Evolutionary conservation across 2,888 invertebrate species (phyloP).

Genomic region (Isotomurus palustris): DNA sequence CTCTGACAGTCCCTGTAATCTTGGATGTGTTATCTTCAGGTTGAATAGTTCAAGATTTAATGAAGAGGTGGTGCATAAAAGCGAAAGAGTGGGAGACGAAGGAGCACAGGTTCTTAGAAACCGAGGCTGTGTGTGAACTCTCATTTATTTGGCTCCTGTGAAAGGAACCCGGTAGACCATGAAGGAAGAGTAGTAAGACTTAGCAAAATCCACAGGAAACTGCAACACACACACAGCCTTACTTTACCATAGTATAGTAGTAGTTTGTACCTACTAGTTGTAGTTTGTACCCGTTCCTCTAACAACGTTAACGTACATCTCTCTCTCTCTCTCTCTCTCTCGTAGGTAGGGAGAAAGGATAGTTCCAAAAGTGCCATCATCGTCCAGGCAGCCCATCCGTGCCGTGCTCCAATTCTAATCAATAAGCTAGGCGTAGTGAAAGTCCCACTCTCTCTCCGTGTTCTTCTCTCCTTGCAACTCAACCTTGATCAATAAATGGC

Average conservation of each 20-base stretch:
- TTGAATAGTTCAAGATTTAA: too few relatives aligned
- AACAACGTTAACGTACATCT: too few relatives aligned
- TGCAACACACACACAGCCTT: neutral
- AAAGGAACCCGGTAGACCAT: neutral
- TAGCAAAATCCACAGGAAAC: neutral
- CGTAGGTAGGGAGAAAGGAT: too few relatives aligned
- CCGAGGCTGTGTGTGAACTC: neutral
- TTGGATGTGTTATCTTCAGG: too few relatives aligned
- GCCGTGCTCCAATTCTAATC: neutral
- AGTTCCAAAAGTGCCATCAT: neutral
- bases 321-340: too few relatives aligned
- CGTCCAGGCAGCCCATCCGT: neutral
- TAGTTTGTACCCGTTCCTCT: too few relatives aligned
- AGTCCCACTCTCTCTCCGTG: neutral
- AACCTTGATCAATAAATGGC: conserved; percentile 8
- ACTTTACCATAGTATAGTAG: too few relatives aligned
- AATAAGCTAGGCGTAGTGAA: conserved; percentile 7
- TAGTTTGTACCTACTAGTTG: too few relatives aligned
- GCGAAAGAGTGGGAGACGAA: too few relatives aligned
- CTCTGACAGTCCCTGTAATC: too few relatives aligned
- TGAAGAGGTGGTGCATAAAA: too few relatives aligned
- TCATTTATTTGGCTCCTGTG: neutral
- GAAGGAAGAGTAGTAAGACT: neutral
- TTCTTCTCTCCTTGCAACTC: conserved; percentile 4
- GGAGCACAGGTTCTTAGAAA: neutral